Conservation (phyloP, 2,797 vertebrate species). For the Sebastes wilsoni region DNA sequence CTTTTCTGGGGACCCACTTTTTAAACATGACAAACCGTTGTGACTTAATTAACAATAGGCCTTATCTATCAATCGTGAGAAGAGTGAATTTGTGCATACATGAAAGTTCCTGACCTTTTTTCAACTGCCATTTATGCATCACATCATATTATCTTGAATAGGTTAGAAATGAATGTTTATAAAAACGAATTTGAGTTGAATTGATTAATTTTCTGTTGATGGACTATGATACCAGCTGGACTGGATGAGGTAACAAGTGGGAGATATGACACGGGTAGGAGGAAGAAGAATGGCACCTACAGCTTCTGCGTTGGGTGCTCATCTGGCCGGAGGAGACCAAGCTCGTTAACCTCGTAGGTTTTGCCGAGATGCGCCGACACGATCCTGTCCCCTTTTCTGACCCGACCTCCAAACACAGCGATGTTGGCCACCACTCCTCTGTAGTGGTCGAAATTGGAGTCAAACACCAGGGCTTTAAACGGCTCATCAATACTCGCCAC, state of each 20-base stretch:
- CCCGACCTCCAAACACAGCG: conserved; percentile 88
- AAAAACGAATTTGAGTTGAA: too few relatives aligned
- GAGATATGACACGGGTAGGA: neutral
- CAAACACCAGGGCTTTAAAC: conserved; percentile 93
- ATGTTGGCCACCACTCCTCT: conserved; percentile 93
- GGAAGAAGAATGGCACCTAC: conserved; percentile 76
- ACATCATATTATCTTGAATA: too few relatives aligned
- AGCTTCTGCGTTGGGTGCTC: conserved; percentile 87
- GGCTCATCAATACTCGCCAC: conserved; percentile 77
- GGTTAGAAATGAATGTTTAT: too few relatives aligned
- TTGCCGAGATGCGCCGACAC: conserved; percentile 88
- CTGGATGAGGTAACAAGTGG: neutral
- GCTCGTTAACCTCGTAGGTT: conserved; percentile 92
- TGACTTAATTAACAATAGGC: too few relatives aligned
- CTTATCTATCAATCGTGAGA: too few relatives aligned
- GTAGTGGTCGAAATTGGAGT: conserved; percentile 95
- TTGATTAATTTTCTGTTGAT: neutral
- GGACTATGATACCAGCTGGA: neutral
- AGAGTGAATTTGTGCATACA: too few relatives aligned
- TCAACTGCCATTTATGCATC: too few relatives aligned
- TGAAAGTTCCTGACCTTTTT: too few relatives aligned
- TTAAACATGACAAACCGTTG: too few relatives aligned
- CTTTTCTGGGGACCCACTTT: too few relatives aligned
- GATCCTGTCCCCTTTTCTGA: conserved; percentile 90
- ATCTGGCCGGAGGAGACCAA: conserved; percentile 91